A percentile compares a stretch with the other conserved stretches of the same genome.
phyloP scores from a whole-genome alignment of 1,140 invertebrate genomes.

The Aphaenogaster floridana region DNA sequence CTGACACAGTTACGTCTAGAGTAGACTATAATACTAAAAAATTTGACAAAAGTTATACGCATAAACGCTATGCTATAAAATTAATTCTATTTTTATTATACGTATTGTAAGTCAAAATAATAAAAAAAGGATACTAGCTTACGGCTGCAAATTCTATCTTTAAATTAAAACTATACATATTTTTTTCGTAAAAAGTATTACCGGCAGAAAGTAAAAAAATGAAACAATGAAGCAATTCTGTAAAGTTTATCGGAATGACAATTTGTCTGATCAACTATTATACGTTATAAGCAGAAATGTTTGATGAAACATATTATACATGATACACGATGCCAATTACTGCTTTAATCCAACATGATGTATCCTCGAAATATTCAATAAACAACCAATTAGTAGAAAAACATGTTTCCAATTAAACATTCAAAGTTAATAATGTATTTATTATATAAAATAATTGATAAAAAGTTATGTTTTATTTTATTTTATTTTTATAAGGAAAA shows the following conservation, averaged over 20 bases:
- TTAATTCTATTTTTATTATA: neutral
- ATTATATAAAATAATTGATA: constrained; percentile 16
- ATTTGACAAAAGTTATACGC: neutral
- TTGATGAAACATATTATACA: neutral
- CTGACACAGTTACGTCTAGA: neutral
- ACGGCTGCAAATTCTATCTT: neutral
- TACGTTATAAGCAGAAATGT: neutral
- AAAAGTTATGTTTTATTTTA: constrained; percentile 9
- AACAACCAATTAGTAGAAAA: neutral
- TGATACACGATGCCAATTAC: neutral
- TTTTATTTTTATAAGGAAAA: neutral
- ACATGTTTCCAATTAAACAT: neutral
- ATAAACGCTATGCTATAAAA: neutral
- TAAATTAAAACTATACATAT: neutral
- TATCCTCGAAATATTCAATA: neutral
- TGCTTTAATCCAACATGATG: neutral
- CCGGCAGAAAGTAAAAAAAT: neutral
- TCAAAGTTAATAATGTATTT: constrained; percentile 12
- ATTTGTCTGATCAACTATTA: neutral
- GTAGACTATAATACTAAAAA: neutral
- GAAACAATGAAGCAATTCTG: neutral
- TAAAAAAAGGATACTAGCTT: neutral
- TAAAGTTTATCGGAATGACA: neutral
- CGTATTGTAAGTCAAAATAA: neutral
- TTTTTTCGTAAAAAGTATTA: constrained; percentile 19